phyloP scores from a whole-genome alignment of 1,140 invertebrate genomes.

The Bombus waltoni region DNA sequence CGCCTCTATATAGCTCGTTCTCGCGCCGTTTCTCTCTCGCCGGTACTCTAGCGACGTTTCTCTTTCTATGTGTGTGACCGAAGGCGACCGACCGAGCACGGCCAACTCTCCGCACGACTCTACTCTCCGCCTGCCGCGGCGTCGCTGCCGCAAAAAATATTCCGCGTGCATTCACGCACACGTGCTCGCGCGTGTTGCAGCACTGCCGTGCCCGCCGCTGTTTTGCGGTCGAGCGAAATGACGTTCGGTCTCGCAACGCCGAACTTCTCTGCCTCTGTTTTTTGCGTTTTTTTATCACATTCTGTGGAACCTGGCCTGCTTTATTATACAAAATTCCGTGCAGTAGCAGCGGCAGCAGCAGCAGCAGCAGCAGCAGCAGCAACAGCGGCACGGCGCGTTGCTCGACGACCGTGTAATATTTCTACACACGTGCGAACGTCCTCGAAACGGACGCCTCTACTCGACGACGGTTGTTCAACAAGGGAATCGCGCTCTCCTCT shows the following conservation, averaged over 20 bases:
- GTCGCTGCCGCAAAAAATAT: constrained; percentile 70
- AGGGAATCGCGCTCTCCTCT: neutral
- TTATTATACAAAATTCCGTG: constrained; percentile 16
- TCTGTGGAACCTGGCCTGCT: constrained; percentile 11
- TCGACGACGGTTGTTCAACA: neutral
- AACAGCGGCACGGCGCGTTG: neutral
- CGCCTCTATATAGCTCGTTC: neutral
- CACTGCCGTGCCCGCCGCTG: constrained; percentile 27
- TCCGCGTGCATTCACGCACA: constrained; percentile 72
- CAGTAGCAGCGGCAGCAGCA: too few relatives aligned
- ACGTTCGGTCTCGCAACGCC: constrained; percentile 9
- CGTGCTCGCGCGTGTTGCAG: constrained; percentile 56
- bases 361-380: too few relatives aligned
- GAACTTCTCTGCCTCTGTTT: constrained; percentile 15
- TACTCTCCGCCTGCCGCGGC: constrained; percentile 22
- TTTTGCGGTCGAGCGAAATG: constrained; percentile 26
- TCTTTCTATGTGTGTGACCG: constrained; percentile 60
- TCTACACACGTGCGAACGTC: constrained; percentile 12
- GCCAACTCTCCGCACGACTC: constrained; percentile 73
- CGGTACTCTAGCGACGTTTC: neutral
- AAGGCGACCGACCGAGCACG: constrained; percentile 70
- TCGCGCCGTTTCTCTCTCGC: neutral
- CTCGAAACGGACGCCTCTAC: constrained; percentile 4
- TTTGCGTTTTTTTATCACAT: neutral
- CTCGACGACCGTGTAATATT: neutral